phyloP scores from a whole-genome alignment of 2,797 vertebrate genomes.

The Tapirus indicus region DNA sequence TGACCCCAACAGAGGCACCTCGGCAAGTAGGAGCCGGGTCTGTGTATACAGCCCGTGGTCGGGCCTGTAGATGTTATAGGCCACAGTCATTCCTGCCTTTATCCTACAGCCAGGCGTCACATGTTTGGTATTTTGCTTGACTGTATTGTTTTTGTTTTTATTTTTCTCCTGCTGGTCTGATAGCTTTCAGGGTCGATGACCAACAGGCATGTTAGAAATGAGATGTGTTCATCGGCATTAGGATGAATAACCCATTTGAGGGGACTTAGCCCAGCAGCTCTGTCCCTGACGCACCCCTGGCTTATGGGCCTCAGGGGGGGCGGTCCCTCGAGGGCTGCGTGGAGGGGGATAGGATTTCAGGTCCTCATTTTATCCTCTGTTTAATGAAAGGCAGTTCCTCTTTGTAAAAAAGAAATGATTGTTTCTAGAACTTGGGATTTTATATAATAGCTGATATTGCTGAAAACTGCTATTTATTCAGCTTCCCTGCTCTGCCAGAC shows the following conservation, averaged over 20 bases:
- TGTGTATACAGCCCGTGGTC: rapidly evolving
- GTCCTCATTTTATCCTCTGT: not conserved
- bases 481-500: not conserved
- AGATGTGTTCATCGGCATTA: not conserved
- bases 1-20: not conserved
- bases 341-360: not conserved
- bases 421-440: not conserved
- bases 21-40: not conserved
- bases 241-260: not conserved
- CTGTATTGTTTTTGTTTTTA: not conserved
- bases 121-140: not conserved
- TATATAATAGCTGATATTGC: not conserved
- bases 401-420: not conserved
- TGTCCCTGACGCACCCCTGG: rapidly evolving
- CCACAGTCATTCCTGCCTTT: not conserved
- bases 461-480: not conserved
- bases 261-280: not conserved
- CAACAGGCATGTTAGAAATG: not conserved
- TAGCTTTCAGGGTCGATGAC: not conserved
- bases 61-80: too few relatives aligned
- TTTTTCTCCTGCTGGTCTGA: not conserved
- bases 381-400: not conserved
- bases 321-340: rapidly evolving
- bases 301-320: too few relatives aligned
- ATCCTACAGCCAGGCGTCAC: not conserved